phyloP scores from a whole-genome alignment of 2,113 vertebrate species.

The Vidua chalybeata region DNA sequence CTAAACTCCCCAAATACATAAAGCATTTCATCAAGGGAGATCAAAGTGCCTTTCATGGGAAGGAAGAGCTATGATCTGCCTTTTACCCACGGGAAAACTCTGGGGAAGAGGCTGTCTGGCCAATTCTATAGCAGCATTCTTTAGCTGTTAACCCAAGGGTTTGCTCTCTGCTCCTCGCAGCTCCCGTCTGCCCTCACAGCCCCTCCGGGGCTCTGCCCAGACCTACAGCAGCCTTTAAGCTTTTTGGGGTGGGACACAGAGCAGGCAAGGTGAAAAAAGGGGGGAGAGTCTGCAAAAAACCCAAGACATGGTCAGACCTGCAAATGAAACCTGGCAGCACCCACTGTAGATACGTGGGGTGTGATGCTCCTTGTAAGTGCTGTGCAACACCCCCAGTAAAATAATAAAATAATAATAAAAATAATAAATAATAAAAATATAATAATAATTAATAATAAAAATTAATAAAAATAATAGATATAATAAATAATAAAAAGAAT shows the following conservation, averaged over 20 bases:
- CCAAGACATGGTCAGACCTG: fast-evolving
- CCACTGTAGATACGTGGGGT: fast-evolving
- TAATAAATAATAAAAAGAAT: too few species aligned
- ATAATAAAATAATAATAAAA: background rate
- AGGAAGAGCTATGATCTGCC: slow-evolving; percentile 19
- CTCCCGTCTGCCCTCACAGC: fast-evolving
- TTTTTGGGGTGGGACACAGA: background rate
- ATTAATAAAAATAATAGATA: too few species aligned
- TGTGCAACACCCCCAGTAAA: background rate
- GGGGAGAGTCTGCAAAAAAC: background rate
- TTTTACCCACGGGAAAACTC: slow-evolving; percentile 40
- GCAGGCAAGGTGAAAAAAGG: background rate
- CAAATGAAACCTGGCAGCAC: background rate
- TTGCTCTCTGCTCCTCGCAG: background rate
- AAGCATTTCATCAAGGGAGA: slow-evolving; percentile 43
- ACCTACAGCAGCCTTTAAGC: background rate
- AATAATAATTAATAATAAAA: too few species aligned
- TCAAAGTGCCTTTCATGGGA: slow-evolving; percentile 55
- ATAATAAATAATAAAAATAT: too few species aligned
- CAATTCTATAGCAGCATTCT: slow-evolving; percentile 12
- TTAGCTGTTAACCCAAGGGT: background rate
- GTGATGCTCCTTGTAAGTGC: background rate
- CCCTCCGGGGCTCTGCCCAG: background rate
- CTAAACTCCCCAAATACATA: background rate
- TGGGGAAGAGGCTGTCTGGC: background rate